These are phyloP conservation scores for Arrhopalites spinosus DNA, from an alignment of 2,888 invertebrate species.

Conservation along the genomic window DNA sequence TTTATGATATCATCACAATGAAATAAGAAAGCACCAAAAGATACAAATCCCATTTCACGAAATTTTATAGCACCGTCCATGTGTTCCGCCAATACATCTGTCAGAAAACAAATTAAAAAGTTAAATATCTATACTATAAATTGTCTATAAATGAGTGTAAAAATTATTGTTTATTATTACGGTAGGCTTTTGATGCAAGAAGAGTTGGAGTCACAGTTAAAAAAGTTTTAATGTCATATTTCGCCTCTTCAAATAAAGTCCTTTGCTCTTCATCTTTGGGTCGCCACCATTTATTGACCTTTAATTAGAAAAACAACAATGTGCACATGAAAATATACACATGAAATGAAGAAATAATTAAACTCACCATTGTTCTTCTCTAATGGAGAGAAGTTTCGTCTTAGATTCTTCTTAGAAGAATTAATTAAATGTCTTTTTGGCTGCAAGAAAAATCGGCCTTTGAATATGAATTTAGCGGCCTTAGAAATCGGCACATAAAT, in stretches of 20 bases:
- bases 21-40: conserved; percentile 25
- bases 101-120: neutral
- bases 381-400: too few species aligned
- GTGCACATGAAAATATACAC: too few species aligned
- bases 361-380: too few species aligned
- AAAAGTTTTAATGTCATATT: conserved; percentile 23
- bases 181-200: neutral
- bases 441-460: too few species aligned
- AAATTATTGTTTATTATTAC: neutral
- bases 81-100: conserved; percentile 21
- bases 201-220: conserved; percentile 6
- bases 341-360: too few species aligned
- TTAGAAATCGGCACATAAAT: too few species aligned
- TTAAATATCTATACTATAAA: neutral
- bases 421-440: too few species aligned
- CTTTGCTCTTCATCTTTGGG: too few species aligned
- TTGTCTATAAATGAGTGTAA: neutral
- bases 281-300: too few species aligned
- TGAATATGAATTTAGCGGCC: too few species aligned
- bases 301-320: too few species aligned
- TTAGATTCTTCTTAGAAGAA: too few species aligned
- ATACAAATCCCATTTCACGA: conserved; percentile 16
- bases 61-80: conserved; percentile 22
- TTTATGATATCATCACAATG: conserved; percentile 32
- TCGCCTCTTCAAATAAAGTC: conserved; percentile 1